Conservation (phyloP, 2,797 vertebrate species). For the Microtus agrestis region DNA sequence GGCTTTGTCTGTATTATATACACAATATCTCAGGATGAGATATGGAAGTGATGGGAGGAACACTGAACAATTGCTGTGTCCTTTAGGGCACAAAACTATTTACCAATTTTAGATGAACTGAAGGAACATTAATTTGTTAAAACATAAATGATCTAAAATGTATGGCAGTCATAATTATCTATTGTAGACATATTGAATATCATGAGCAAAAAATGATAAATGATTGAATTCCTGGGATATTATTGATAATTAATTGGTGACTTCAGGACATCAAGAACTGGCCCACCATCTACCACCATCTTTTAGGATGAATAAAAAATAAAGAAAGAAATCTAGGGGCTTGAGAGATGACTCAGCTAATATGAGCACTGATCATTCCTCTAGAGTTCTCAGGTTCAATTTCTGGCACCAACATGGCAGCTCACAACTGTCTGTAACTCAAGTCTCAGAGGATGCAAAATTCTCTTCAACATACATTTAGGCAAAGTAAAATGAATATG, state of each 20-base stretch:
- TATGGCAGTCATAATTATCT: not conserved
- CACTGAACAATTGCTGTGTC: not conserved
- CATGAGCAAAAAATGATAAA: not conserved
- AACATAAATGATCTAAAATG: not conserved
- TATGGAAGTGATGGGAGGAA: not conserved
- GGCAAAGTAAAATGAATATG: not conserved
- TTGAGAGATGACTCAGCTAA: not conserved
- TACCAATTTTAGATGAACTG: not conserved
- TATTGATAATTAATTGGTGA: not conserved
- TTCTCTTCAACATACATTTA: not conserved
- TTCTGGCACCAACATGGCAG: rapidly evolving
- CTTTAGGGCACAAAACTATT: not conserved
- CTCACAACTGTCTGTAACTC: too few relatives aligned
- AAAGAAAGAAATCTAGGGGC: not conserved
- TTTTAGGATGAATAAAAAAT: not conserved
- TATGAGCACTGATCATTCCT: not conserved
- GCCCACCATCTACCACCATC: rapidly evolving
- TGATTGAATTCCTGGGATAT: not conserved
- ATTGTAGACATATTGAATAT: not conserved
- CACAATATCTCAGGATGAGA: not conserved
- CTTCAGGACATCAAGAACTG: not conserved
- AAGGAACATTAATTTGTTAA: not conserved
- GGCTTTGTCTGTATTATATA: not conserved
- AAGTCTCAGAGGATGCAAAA: not conserved
- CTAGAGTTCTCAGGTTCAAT: not conserved